phyloP scores from a whole-genome alignment of 1,140 invertebrate species.

The Chrysomallon squamiferum region DNA sequence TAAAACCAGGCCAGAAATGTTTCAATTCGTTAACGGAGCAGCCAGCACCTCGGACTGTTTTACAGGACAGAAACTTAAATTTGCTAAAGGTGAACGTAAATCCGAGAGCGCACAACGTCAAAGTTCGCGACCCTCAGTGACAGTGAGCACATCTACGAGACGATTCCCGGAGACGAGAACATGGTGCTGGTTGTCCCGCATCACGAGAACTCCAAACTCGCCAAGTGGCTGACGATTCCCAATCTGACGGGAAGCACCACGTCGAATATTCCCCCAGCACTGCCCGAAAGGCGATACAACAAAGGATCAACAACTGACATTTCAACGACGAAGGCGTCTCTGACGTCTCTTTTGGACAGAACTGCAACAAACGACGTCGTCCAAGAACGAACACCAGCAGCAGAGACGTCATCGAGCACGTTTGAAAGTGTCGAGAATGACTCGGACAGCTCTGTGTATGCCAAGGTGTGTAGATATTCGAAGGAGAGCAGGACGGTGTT shows the following conservation, averaged over 20 bases:
- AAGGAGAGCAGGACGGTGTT: too few relatives aligned
- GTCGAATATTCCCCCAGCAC: neutral
- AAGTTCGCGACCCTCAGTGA: neutral
- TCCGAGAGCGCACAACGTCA: neutral
- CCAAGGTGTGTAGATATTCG: neutral
- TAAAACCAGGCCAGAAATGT: too few relatives aligned
- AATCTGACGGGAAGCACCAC: neutral
- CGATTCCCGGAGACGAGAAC: constrained; percentile 44
- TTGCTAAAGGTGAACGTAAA: neutral
- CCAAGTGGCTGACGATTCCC: neutral
- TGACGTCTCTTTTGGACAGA: neutral
- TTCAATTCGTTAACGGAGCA: too few relatives aligned
- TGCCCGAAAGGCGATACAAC: constrained; percentile 2
- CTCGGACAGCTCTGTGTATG: neutral
- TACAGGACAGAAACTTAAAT: neutral
- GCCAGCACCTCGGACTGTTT: constrained; percentile 2
- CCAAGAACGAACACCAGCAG: neutral
- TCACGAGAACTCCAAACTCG: neutral
- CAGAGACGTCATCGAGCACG: neutral
- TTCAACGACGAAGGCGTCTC: neutral
- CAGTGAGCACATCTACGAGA: constrained; percentile 46
- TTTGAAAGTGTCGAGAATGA: neutral
- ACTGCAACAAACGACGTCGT: neutral
- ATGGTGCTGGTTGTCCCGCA: neutral
- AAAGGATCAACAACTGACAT: neutral